Evolutionary conservation across 2,888 invertebrate species (phyloP).

Genomic region (Lepidocyrtinus sp.): DNA sequence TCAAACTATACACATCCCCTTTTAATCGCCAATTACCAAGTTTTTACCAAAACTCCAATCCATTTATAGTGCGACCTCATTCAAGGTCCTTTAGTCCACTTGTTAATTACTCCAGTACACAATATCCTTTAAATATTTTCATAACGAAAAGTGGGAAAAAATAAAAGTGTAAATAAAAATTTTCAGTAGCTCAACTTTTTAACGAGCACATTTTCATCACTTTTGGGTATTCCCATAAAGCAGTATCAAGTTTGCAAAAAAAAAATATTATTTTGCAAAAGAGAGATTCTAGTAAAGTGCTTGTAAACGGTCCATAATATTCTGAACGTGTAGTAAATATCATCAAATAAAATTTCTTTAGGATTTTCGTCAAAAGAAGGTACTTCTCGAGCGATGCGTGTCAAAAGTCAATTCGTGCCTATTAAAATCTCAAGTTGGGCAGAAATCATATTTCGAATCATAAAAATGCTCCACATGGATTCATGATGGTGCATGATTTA

Average conservation of each 20-base stretch:
- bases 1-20: no score
- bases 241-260: neutral
- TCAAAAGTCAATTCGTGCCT: neutral
- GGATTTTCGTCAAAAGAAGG: neutral
- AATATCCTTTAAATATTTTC: neutral
- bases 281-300: neutral
- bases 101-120: constrained; percentile 25
- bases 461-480: neutral
- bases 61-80: no score
- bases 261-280: neutral
- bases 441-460: no score
- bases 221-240: neutral
- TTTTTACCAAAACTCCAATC: no score
- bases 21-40: no score
- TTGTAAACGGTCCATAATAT: neutral
- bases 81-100: neutral
- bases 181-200: neutral
- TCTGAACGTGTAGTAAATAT: no score
- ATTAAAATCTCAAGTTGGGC: neutral
- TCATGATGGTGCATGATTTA: neutral
- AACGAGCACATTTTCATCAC: neutral
- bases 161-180: neutral
- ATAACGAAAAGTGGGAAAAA: constrained; percentile 1
- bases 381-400: neutral
- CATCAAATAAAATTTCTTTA: neutral